Conservation (phyloP, 2,888 invertebrate genomes). For the Lepidocyrtinus sp. region DNA sequence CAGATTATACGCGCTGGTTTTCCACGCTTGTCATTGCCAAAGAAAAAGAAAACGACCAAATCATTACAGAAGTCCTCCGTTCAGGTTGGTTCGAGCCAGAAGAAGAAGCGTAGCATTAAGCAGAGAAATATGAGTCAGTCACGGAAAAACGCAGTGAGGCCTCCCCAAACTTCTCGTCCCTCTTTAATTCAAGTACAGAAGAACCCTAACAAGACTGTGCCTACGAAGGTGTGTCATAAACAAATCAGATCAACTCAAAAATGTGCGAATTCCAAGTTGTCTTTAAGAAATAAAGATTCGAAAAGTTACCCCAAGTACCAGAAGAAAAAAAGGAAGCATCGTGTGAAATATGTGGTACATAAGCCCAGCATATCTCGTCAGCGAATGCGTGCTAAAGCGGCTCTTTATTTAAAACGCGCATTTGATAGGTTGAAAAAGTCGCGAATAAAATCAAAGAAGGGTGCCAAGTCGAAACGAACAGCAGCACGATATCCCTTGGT, state of each 20-base stretch:
- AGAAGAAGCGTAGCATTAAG: too few relatives aligned
- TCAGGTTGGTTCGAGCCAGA: too few relatives aligned
- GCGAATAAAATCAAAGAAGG: neutral
- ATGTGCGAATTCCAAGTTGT: too few relatives aligned
- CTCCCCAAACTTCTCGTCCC: neutral
- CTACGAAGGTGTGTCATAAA: neutral
- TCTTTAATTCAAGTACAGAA: neutral
- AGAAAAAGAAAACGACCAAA: neutral
- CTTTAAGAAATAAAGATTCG: neutral
- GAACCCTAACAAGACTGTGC: neutral
- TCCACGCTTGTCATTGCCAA: neutral
- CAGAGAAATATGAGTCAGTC: too few relatives aligned
- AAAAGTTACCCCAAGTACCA: neutral
- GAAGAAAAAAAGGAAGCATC: neutral
- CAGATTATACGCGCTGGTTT: too few relatives aligned
- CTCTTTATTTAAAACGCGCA: constrained; percentile 30
- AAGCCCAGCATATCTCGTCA: neutral
- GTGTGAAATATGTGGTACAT: neutral
- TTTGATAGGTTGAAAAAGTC: constrained; percentile 1
- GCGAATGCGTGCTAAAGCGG: constrained; percentile 26
- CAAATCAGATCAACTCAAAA: too few relatives aligned
- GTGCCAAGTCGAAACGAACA: neutral
- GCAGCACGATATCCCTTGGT: neutral
- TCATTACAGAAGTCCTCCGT: too few relatives aligned
- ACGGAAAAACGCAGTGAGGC: too few relatives aligned